phyloP scores from a whole-genome alignment of 2,888 invertebrate genomes.

The Subacronicta megacephala region DNA sequence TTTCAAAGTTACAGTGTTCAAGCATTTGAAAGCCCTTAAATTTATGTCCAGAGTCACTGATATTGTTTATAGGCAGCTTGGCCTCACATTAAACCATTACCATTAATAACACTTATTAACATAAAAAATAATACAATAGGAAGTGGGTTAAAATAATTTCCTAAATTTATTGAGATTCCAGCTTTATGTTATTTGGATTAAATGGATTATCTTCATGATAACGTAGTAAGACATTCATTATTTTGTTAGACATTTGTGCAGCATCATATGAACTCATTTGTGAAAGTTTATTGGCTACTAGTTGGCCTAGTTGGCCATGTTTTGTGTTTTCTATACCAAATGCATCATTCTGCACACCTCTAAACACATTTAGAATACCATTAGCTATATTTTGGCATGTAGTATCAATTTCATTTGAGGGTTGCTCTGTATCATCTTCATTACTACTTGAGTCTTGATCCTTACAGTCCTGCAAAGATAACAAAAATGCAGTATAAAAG shows the following conservation, averaged over 20 bases:
- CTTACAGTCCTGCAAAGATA: conserved; percentile 57
- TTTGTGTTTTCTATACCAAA: conserved; percentile 72
- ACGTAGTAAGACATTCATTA: conserved; percentile 74
- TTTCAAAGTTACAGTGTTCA: too few relatives aligned
- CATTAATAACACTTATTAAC: too few relatives aligned
- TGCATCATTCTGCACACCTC: conserved; percentile 75
- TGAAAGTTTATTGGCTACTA: conserved; percentile 71
- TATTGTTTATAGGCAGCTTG: too few relatives aligned
- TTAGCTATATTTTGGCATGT: conserved; percentile 73
- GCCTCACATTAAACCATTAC: too few relatives aligned
- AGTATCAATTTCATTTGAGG: conserved; percentile 46
- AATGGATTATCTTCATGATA: conserved; percentile 78
- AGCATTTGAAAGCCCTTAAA: too few relatives aligned
- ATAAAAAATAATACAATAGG: too few relatives aligned
- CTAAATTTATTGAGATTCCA: conserved; percentile 12
- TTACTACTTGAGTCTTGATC: conserved; percentile 58
- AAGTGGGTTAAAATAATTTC: too few relatives aligned
- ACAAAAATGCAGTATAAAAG: conserved; percentile 2
- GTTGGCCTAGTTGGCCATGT: conserved; percentile 71
- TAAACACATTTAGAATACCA: conserved; percentile 72
- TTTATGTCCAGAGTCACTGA: too few relatives aligned
- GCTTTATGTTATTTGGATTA: conserved; percentile 76
- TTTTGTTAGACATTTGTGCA: conserved; percentile 70
- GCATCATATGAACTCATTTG: conserved; percentile 78
- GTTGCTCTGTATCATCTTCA: conserved; percentile 52